phyloP scores from a whole-genome alignment of 2,113 vertebrate genomes.

The Cephalopholis sonnerati region DNA sequence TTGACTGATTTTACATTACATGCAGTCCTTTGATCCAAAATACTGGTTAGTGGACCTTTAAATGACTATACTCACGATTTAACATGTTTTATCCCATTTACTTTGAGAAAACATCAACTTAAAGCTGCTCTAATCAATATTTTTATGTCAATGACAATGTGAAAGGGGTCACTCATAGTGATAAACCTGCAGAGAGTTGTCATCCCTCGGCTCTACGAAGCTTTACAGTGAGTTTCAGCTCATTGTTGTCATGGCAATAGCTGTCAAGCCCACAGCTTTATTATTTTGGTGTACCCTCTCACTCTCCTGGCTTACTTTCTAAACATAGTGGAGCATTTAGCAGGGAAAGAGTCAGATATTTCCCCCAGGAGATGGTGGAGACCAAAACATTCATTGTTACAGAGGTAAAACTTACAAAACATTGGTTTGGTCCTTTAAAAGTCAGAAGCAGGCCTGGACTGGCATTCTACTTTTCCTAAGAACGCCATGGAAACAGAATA shows the following conservation, averaged over 20 bases:
- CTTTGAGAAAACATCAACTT: not conserved
- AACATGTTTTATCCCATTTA: not conserved
- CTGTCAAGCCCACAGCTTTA: not conserved
- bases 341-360: not conserved
- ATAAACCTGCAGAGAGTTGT: too few relatives aligned
- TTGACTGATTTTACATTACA: not conserved
- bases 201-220: too few relatives aligned
- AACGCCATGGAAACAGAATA: constrained; percentile 4
- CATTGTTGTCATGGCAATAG: not conserved
- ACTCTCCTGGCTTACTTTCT: too few relatives aligned
- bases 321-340: not conserved
- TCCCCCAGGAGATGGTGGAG: not conserved
- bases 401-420: not conserved
- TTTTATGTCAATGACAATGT: not conserved
- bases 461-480: not conserved
- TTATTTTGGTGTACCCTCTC: too few relatives aligned
- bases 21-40: not conserved
- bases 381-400: not conserved
- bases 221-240: not conserved
- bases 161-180: not conserved
- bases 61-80: not conserved
- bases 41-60: not conserved
- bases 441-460: not conserved
- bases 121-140: not conserved
- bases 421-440: not conserved